These are phyloP conservation scores for Callocephalon fimbriatum DNA, from an alignment of 2,113 vertebrate genomes.

Conservation along the genomic window DNA sequence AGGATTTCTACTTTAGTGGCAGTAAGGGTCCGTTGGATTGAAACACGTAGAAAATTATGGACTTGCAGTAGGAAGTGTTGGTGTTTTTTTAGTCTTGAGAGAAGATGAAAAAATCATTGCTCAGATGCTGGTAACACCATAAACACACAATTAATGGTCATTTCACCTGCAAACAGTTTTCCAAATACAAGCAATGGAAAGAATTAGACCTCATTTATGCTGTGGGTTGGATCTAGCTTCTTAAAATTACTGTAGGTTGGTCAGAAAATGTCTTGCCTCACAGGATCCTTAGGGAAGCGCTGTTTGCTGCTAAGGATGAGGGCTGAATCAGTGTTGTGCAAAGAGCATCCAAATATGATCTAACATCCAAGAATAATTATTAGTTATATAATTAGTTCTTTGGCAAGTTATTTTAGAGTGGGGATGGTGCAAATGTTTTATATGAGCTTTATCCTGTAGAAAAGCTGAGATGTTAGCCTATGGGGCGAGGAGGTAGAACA, in stretches of 20 bases:
- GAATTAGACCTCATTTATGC: neutral
- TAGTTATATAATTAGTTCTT: neutral
- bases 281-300: neutral
- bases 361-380: neutral
- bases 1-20: neutral
- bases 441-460: neutral
- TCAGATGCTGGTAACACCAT: neutral
- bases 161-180: neutral
- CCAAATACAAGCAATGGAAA: neutral
- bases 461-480: neutral
- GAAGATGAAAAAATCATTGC: neutral
- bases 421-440: neutral
- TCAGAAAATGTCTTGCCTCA: neutral
- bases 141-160: neutral
- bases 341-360: neutral
- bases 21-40: neutral
- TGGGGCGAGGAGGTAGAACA: neutral
- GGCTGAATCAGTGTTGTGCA: neutral
- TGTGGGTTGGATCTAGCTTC: neutral
- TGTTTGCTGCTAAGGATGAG: neutral
- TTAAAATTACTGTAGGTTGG: neutral
- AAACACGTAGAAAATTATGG: neutral
- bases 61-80: neutral
- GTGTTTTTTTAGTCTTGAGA: neutral
- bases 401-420: neutral